Evolutionary conservation across 2,888 invertebrate genomes (phyloP).

Genomic region (Macrophya annulata): DNA sequence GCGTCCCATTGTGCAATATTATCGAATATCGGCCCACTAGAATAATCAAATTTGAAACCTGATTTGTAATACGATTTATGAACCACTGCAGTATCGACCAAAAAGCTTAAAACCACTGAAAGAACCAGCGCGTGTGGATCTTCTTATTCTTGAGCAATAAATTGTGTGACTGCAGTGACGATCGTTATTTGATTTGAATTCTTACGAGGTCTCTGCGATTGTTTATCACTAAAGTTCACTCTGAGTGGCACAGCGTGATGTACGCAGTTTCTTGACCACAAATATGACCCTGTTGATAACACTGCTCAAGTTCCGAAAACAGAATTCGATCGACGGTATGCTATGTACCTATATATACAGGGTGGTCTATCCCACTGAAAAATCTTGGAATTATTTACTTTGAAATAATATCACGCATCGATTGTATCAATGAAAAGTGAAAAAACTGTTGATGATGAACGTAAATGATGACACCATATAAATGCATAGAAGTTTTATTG

Average conservation of each 20-base stretch:
- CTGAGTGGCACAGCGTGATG: background rate
- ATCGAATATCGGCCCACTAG: background rate
- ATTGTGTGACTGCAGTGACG: background rate
- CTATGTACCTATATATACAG: too few species aligned
- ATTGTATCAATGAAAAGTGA: too few species aligned
- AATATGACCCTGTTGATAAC: background rate
- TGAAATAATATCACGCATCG: too few species aligned
- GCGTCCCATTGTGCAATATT: background rate
- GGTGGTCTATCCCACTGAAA: too few species aligned
- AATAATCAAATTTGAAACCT: too few species aligned
- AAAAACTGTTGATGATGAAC: too few species aligned
- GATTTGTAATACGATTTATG: background rate
- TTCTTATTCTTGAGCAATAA: background rate
- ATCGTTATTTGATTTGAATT: too few species aligned
- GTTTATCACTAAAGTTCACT: constrained; percentile 3
- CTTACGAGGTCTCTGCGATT: background rate
- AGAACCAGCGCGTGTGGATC: background rate
- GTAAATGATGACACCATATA: too few species aligned
- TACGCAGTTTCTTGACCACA: background rate
- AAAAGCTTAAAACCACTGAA: background rate
- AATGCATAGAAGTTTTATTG: too few species aligned
- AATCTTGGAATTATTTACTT: too few species aligned
- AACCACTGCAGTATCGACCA: background rate
- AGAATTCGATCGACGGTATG: too few species aligned
- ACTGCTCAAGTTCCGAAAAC: too few species aligned